Base-by-base conservation (phyloP, 2,113 vertebrate species). In the Hucho hucho region DNA sequence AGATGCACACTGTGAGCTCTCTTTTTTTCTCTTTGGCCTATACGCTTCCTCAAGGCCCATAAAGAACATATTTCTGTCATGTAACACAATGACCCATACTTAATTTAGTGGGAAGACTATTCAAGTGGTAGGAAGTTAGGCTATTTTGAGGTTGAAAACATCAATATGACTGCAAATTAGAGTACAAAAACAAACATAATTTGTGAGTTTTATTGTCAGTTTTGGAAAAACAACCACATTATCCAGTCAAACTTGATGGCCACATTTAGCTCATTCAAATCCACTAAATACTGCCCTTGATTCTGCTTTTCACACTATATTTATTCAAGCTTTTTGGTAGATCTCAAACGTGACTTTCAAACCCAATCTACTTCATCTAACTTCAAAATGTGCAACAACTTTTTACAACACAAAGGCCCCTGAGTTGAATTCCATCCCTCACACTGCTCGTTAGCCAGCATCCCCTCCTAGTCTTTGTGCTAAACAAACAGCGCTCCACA, bases 401-500 rank as follows among this genome's bases (percentile, higher is more conserved):
- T 43, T 43, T 11, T 43, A 43, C 37, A 43, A 43, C 37, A 43
- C 37, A 43, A 43, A 43, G 37, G 37, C 37, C 64, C 72, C 74
- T 20, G 14, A 56, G 53, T 20, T 56, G 18, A 64, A 49, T 69
- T 76, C 53, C 53, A 14, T 56, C 53, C 4, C 4, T 20, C 53
- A 56, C 20, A 18, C 18, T 16, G 25, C 66, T 85, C 73, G 69
- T 85, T 85, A 82, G 73, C 63, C 70, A 37, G 37, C 37, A 43
- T 72, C 18, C 18, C 53, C 53, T 25, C 73, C 20, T 56, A 56
- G 20, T 56, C 53, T 20, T 43, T 72, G 73, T 69, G 73, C 61
- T 64, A 78, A 80, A 85, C 74, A 71, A 78, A 83, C 73, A 71
- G 18, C 37, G 24, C 32, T 66, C 69, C 71, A 72, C 74, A 64